These are phyloP conservation scores for Tricholaema leucomelas DNA, from an alignment of 2,113 vertebrate genomes.

Conservation along the genomic window DNA sequence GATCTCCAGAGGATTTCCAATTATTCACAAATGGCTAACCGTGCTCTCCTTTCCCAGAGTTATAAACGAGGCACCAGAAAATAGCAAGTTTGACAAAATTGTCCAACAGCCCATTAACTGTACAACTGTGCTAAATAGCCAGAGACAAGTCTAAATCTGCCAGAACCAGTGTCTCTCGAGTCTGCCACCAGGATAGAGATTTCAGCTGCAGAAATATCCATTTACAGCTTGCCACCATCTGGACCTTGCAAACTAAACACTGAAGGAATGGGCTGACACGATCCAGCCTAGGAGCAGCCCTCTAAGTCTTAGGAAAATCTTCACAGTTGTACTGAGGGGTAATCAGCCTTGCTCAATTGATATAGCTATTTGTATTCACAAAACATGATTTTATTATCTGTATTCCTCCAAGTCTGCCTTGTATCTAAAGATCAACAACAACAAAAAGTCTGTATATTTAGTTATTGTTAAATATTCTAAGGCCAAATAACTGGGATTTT, in stretches of 20 bases:
- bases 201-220: conserved; percentile 36
- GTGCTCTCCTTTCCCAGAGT: conserved; percentile 46
- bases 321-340: neutral
- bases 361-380: neutral
- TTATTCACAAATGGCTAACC: conserved; percentile 74
- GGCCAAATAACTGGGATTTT: neutral
- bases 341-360: neutral
- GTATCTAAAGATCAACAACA: neutral
- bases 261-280: neutral
- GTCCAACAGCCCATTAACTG: conserved; percentile 67
- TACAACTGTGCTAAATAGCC: conserved; percentile 64
- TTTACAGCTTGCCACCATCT: conserved; percentile 48
- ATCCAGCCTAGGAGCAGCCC: neutral
- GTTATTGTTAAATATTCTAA: neutral
- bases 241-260: neutral
- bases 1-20: conserved; percentile 69
- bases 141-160: conserved; percentile 60
- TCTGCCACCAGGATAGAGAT: conserved; percentile 24
- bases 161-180: conserved; percentile 19
- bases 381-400: neutral
- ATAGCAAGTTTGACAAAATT: conserved; percentile 70
- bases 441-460: too few species aligned
- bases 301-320: neutral
- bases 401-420: neutral
- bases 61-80: conserved; percentile 71